A percentile compares a stretch with the other conserved stretches of the same genome.
Evolutionary conservation across 2,113 vertebrate genomes (phyloP).

Genomic region (Cercocebus atys): DNA sequence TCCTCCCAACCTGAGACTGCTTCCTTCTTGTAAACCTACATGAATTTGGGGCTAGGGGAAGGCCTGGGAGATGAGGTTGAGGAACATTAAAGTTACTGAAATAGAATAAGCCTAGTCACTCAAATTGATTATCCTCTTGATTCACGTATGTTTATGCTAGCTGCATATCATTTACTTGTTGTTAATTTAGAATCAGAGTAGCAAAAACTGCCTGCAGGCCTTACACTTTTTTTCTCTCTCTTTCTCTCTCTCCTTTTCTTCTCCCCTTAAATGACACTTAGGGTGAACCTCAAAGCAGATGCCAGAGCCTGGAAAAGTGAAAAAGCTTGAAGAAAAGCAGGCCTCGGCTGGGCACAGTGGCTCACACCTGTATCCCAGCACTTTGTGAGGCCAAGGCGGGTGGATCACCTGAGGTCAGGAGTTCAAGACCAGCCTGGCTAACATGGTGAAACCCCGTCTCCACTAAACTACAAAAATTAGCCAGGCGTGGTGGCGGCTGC

Average conservation of each 20-base stretch:
- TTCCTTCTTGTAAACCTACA: constrained; percentile 6
- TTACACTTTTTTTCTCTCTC: background rate
- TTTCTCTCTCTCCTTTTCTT: background rate
- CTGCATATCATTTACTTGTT: background rate
- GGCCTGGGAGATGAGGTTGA: background rate
- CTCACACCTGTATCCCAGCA: too few species aligned
- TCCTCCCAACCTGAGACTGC: background rate
- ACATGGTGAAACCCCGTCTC: too few species aligned
- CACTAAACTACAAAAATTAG: too few species aligned
- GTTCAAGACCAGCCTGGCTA: too few species aligned
- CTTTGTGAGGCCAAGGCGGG: too few species aligned
- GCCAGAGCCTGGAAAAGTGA: background rate
- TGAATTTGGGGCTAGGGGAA: background rate
- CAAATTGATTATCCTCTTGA: constrained; percentile 14
- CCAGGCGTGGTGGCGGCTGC: too few species aligned
- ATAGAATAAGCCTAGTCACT: background rate
- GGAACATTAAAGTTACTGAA: background rate
- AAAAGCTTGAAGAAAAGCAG: constrained; percentile 30
- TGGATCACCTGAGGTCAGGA: too few species aligned
- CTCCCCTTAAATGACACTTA: background rate
- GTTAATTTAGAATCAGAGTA: constrained; percentile 29
- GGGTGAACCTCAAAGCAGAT: constrained; percentile 13
- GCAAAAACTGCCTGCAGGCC: background rate
- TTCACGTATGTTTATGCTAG: constrained; percentile 1
- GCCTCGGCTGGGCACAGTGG: background rate